Conservation (phyloP, 2,113 vertebrate species). For the Sprattus sprattus region DNA sequence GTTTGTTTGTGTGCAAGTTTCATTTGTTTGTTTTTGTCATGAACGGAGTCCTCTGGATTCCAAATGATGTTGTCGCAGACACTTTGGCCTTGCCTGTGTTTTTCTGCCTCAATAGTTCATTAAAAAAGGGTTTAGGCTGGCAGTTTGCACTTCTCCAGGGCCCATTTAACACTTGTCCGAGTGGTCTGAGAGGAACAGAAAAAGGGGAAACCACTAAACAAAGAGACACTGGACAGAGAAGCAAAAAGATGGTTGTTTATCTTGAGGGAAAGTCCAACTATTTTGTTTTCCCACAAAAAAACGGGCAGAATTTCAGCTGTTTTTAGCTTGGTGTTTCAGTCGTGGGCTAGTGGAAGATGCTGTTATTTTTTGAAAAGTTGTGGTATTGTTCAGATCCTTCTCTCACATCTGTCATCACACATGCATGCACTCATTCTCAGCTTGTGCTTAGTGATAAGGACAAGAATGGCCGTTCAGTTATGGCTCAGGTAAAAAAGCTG, state of each 20-base stretch:
- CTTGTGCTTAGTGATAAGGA: not conserved
- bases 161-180: not conserved
- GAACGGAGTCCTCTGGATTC: not conserved
- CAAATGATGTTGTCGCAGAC: not conserved
- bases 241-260: not conserved
- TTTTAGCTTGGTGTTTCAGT: not conserved
- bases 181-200: not conserved
- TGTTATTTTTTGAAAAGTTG: not conserved
- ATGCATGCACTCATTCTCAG: not conserved
- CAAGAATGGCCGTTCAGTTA: not conserved
- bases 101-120: not conserved
- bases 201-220: not conserved
- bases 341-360: not conserved
- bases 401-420: not conserved
- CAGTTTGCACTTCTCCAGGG: not conserved
- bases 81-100: not conserved
- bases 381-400: not conserved
- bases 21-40: not conserved
- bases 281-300: not conserved
- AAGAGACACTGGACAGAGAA: not conserved
- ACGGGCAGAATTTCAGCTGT: not conserved
- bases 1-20: not conserved
- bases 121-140: not conserved
- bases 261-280: not conserved
- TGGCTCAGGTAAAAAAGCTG: not conserved